These are phyloP conservation scores for Eunapius fragilis DNA, from an alignment of 37 sponge, comb jelly and placozoan genomes.

Conservation along the genomic window DNA sequence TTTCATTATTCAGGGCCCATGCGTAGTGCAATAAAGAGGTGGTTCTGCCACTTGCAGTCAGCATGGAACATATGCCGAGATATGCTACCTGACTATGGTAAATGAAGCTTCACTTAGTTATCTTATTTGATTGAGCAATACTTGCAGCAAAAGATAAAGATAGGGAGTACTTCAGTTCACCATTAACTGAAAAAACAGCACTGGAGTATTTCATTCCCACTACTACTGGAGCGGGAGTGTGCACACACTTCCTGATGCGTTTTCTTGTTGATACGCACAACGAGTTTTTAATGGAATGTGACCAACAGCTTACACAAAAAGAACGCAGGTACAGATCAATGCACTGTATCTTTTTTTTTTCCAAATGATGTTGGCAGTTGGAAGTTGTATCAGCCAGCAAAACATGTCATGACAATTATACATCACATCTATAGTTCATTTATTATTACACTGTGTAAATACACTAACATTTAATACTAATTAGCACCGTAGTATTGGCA, in stretches of 20 bases:
- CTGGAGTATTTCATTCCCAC: slow-evolving; percentile 49
- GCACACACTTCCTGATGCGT: slow-evolving; percentile 32
- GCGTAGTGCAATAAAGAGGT: background rate
- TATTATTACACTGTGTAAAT: too few relatives aligned
- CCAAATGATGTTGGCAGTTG: too few relatives aligned
- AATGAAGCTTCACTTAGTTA: background rate
- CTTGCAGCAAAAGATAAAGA: slow-evolving; percentile 12
- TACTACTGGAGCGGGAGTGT: slow-evolving; percentile 33
- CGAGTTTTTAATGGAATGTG: slow-evolving; percentile 30
- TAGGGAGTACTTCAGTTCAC: slow-evolving; percentile 1
- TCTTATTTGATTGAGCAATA: background rate
- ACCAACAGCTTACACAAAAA: background rate
- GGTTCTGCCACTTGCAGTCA: background rate
- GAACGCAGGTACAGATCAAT: background rate
- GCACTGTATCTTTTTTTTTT: too few relatives aligned
- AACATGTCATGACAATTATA: too few relatives aligned
- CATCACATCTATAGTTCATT: too few relatives aligned
- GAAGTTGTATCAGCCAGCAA: too few relatives aligned
- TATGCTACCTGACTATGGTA: slow-evolving; percentile 14
- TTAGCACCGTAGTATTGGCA: too few relatives aligned
- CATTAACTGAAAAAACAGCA: background rate
- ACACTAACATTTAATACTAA: too few relatives aligned
- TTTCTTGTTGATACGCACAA: slow-evolving; percentile 50
- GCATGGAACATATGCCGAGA: background rate
- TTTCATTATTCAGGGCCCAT: background rate